Base-by-base conservation (phyloP, 1,140 invertebrate genomes). In the Palaemon carinicauda region DNA sequence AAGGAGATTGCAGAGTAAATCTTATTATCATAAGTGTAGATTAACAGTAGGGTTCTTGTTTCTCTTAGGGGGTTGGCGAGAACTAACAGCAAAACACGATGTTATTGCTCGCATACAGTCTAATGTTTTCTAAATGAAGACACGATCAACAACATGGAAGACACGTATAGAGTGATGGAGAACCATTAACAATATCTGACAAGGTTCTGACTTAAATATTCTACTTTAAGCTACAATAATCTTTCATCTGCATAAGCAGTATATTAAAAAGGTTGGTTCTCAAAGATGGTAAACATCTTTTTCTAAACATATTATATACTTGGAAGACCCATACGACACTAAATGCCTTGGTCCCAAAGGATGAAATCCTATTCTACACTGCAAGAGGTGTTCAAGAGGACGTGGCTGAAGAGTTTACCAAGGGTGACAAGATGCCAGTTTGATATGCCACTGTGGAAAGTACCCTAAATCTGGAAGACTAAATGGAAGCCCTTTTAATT, bases 71-170 rank as follows among this genome's bases (percentile, higher is more conserved):
- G 52, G 0, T 21, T 0, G 24, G 82, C 54, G 50, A 79, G 56
- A 52, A 41, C 78, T 15, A 29, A 60, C 56, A 79, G 80, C 53
- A 86, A 80, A 29, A 86, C 24, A 69, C 80, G 77, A 80, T 86
- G 84, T 86, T 86, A 86, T 86, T 86, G 84, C 84, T 86, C 27
- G 84, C 84, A 86, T 86, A 86, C 84, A 80, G 54, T 73, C 84
- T 86, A 86, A 77, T 86, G 84, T 86, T 56, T 54, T 80, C 84
- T 80, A 86, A 52, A 78, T 86, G 84, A 80, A 80, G 84, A 80
- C 84, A 80, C 60, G 84, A 80, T 78, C 84, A 80, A 80, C 84
- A 79, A 86, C 84, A 86, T 73, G 84, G 78, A 80, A 86, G 69
- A 86, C 84, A 74, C 80, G 53, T 77, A 77, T 86, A 86, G 41